Evolutionary conservation across 2,797 vertebrate genomes (phyloP), one percentile per base, ranked within the genome.

Genomic region (Hyperoplus lanceolatus): DNA sequence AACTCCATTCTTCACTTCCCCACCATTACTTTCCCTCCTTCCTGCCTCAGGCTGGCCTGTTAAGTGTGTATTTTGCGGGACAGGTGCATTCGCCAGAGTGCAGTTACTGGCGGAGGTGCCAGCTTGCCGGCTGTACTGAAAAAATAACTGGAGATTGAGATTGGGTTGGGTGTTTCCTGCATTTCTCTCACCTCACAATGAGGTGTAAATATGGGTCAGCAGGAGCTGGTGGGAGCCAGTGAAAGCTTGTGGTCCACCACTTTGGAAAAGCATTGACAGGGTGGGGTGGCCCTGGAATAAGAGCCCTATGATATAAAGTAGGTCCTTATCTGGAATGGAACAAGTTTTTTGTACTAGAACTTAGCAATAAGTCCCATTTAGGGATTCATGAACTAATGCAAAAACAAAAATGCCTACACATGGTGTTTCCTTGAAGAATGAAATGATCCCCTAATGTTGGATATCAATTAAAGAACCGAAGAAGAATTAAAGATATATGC

Each of bases 121-220:
- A 63, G 75, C 43, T 56, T 55, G 65, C 82, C 7, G 29, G 60
- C 68, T n/a, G 68, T 60, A 61, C 74, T 87, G 70, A 80, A 83
- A 81, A 88, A 87, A 91, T 50, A 90, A 79, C 75, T 58, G 65
- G 15, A 50, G 73, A 64, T 70, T 29, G 70, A 77, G 70, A 80
- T 54, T 64, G 82, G 81, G 78, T 42, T 53, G 79, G 80, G 71
- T 41, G 67, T 82, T 90, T 88, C 88, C 89, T 90, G 80, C 65
- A 56, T 88, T 90, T 83, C 81, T 89, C 73, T 79, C 81, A 82
- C 82, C 75, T 88, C 75, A 87, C 81, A 92, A 88, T 85, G 89
- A 85, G 73, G 75, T 87, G 75, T 61, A 82, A 87, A 89, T 62
- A 69, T 79, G 55, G 81, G 57, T 70, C 64, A 70, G 77, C 59